A percentile compares a stretch with the other conserved stretches of the same genome.
These are phyloP conservation scores for Trichomalopsis sarcophagae DNA, from an alignment of 1,140 invertebrate species.

Conservation along the genomic window DNA sequence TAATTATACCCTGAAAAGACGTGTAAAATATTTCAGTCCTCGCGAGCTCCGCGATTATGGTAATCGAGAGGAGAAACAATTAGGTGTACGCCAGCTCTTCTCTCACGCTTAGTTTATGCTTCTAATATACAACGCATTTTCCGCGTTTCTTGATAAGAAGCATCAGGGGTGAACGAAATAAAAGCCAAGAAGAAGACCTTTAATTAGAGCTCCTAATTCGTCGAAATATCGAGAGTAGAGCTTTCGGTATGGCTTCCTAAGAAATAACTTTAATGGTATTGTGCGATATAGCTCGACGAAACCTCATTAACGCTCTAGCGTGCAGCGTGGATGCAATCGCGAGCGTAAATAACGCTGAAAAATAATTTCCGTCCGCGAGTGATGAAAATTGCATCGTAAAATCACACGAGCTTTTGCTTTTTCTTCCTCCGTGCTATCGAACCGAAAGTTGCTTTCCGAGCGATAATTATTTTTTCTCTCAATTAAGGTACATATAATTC, in stretches of 20 bases:
- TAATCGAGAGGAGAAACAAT: slow-evolving; percentile 28
- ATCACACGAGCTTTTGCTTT: too few relatives aligned
- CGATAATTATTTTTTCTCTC: slow-evolving; percentile 32
- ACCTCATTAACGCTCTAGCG: slow-evolving; percentile 21
- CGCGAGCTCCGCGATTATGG: slow-evolving; percentile 1
- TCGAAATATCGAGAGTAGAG: neutral
- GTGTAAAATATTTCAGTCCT: neutral
- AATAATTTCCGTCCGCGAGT: neutral
- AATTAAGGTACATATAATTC: slow-evolving; percentile 29
- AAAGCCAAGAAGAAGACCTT: neutral
- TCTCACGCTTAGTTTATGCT: neutral
- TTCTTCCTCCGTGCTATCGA: too few relatives aligned
- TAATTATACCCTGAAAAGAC: neutral
- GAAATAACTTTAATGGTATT: slow-evolving; percentile 6
- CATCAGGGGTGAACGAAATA: too few relatives aligned
- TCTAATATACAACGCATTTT: slow-evolving; percentile 9
- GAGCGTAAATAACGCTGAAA: slow-evolving; percentile 18
- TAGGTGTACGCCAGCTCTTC: neutral
- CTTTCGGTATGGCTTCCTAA: too few relatives aligned
- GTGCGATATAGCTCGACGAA: neutral
- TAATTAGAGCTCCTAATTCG: neutral
- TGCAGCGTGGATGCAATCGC: slow-evolving; percentile 10
- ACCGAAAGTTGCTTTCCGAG: neutral
- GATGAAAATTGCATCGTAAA: too few relatives aligned
- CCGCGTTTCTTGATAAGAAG: neutral